A percentile compares a stretch with the other conserved stretches of the same genome.
phyloP scores from a whole-genome alignment of 2,888 invertebrate genomes.

The Hydrotaea cyrtoneurina region DNA sequence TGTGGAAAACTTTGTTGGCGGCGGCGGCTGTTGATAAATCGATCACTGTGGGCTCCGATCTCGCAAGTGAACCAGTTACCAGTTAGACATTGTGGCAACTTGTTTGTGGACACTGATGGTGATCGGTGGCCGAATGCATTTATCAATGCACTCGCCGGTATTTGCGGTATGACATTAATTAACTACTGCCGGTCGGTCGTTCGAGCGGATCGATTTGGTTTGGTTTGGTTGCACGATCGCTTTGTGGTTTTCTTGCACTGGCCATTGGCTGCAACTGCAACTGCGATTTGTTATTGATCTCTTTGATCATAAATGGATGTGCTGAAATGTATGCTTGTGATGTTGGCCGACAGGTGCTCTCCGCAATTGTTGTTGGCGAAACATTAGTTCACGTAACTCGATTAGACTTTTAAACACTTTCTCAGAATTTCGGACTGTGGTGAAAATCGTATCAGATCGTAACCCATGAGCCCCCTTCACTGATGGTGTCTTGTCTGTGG shows the following conservation, averaged over 20 bases:
- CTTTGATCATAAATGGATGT: constrained; percentile 66
- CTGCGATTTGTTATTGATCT: constrained; percentile 66
- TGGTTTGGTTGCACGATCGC: constrained; percentile 4
- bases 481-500: constrained; percentile 34
- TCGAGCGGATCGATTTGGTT: constrained; percentile 43
- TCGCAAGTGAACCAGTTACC: constrained; percentile 60
- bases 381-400: constrained; percentile 66
- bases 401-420: constrained; percentile 67
- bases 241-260: constrained; percentile 31
- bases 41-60: constrained; percentile 56
- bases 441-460: constrained; percentile 59
- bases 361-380: constrained; percentile 48
- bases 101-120: constrained; percentile 50
- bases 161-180: constrained; percentile 79
- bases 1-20: constrained; percentile 55
- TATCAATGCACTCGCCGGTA: constrained; percentile 73
- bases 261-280: background rate
- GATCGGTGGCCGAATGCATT: constrained; percentile 60
- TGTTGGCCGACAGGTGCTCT: constrained; percentile 72
- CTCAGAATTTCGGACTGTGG: constrained; percentile 58
- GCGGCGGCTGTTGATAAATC: constrained; percentile 58
- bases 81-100: constrained; percentile 67
- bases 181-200: constrained; percentile 78
- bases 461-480: constrained; percentile 61
- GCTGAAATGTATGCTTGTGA: constrained; percentile 66